phyloP scores from a whole-genome alignment of 2,888 invertebrate genomes.

The Rhabditoides inermis region DNA sequence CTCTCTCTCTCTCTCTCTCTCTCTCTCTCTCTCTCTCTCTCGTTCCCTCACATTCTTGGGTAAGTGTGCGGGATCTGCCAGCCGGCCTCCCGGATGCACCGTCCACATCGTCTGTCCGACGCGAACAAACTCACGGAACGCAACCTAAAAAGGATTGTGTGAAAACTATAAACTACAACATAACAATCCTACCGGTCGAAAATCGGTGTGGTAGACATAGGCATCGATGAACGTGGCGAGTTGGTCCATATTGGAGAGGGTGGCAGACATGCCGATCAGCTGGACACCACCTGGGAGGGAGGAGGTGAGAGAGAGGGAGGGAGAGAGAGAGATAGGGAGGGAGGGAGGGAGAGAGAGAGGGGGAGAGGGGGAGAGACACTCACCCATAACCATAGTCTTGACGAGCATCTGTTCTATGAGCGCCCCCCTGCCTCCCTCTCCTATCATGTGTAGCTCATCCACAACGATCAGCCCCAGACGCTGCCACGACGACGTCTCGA shows the following conservation, averaged over 20 bases:
- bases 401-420: constrained; percentile 74
- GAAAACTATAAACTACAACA: too few species aligned
- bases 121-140: constrained; percentile 26
- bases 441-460: constrained; percentile 80
- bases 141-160: constrained; percentile 7
- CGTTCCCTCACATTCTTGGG: too few species aligned
- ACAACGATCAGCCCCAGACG: constrained; percentile 74
- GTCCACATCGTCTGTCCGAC: constrained; percentile 21
- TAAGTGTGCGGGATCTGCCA: constrained; percentile 24
- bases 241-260: constrained; percentile 80
- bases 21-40: too few species aligned
- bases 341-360: background rate
- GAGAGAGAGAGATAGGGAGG: too few species aligned
- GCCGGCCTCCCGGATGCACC: constrained; percentile 11
- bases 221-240: constrained; percentile 71
- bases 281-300: constrained; percentile 64
- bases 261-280: constrained; percentile 93
- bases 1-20: too few species aligned
- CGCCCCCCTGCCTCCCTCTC: constrained; percentile 76
- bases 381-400: constrained; percentile 61
- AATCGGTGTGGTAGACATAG: constrained; percentile 72
- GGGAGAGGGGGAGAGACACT: background rate
- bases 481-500: constrained; percentile 67
- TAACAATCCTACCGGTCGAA: constrained; percentile 68
- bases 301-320: too few species aligned